Evolutionary conservation across 2,797 vertebrate species (phyloP).

Genomic region (Sebastes dallii): DNA sequence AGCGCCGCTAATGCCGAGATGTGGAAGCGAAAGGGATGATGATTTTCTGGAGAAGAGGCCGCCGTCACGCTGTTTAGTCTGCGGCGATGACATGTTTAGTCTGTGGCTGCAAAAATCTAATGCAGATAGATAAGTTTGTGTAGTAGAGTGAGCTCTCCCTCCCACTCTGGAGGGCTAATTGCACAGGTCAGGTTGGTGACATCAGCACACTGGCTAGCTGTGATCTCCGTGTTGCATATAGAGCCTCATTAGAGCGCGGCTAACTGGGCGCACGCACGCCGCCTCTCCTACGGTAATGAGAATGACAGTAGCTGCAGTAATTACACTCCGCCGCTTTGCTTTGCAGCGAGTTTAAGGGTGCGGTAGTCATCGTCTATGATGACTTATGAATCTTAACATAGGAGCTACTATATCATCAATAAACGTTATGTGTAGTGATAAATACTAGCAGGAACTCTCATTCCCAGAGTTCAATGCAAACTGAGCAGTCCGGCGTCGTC

Average conservation of each 20-base stretch:
- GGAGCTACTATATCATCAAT: not conserved
- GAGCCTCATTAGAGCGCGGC: conserved; percentile 70
- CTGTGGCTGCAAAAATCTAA: not conserved
- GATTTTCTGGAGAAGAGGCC: not conserved
- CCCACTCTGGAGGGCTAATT: conserved; percentile 49
- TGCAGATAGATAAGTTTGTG: conserved; percentile 2
- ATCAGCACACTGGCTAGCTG: conserved; percentile 49
- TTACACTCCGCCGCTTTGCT: conserved; percentile 39
- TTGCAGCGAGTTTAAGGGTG: conserved; percentile 28
- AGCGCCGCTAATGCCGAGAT: not conserved
- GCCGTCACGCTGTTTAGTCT: not conserved
- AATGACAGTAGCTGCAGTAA: conserved; percentile 59
- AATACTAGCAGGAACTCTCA: not conserved
- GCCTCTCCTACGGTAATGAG: conserved; percentile 45
- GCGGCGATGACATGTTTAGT: not conserved
- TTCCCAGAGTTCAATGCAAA: not conserved
- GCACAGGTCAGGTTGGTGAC: conserved; percentile 59
- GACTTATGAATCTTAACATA: not conserved
- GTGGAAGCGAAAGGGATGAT: not conserved
- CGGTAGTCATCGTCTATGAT: not conserved
- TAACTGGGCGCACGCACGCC: conserved; percentile 22
- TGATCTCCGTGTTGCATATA: conserved; percentile 61
- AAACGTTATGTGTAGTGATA: not conserved
- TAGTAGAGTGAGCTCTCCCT: not conserved
- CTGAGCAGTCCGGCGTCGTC: not conserved